Percentiles rank a stretch among this genome's conserved stretches.
Conservation (phyloP, 2,113 vertebrate species). For the Paedocypris sp. region DNA sequence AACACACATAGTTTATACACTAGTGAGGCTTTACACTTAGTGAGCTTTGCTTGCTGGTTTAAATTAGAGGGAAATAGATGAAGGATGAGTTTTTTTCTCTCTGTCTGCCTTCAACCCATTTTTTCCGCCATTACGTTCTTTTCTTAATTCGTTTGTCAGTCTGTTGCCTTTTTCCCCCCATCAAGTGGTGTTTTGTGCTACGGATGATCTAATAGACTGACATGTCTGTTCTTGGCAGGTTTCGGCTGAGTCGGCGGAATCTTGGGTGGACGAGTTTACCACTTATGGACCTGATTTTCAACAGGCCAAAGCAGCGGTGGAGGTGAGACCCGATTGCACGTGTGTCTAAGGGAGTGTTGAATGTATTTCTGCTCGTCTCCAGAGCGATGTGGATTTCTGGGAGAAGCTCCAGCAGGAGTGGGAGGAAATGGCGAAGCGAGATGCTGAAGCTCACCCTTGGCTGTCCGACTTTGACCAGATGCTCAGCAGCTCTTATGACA, state of each 20-base stretch:
- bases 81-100: constrained; percentile 9
- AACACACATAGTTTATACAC: neutral
- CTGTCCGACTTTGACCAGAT: constrained; percentile 91
- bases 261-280: constrained; percentile 91
- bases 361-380: constrained; percentile 7
- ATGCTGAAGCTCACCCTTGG: constrained; percentile 93
- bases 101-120: neutral
- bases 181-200: neutral
- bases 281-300: constrained; percentile 80
- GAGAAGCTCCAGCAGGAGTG: constrained; percentile 97
- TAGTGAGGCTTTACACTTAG: neutral
- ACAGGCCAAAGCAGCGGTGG: constrained; percentile 87
- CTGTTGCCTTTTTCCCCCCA: neutral
- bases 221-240: constrained; percentile 53
- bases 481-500: constrained; percentile 77
- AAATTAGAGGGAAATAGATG: constrained; percentile 7
- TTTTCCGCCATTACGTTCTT: neutral
- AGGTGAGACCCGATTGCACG: constrained; percentile 62
- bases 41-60: neutral
- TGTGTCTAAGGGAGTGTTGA: too few species aligned
- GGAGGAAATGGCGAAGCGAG: constrained; percentile 96
- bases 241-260: constrained; percentile 80
- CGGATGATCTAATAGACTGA: neutral
- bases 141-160: constrained; percentile 17
- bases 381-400: constrained; percentile 99